Base-by-base conservation (phyloP, 2,888 invertebrate species). In the Willowsia nigromaculata region DNA sequence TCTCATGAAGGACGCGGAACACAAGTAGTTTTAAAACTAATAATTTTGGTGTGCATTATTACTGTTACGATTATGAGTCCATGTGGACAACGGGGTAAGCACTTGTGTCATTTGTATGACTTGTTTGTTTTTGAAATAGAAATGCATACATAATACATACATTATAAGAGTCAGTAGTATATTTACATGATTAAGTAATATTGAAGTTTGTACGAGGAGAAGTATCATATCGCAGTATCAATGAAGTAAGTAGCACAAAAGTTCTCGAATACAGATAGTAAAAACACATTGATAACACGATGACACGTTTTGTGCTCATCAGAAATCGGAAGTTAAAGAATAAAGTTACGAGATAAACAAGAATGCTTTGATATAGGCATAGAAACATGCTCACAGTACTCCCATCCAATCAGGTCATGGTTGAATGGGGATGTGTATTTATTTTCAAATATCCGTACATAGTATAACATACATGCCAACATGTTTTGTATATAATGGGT, bases 11-110 rank as follows among this genome's bases (percentile, higher is more conserved):
- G 40, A 71, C 13, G 30, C 25, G 9, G 30, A 30, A 68, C 33
- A 33, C 5, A 71, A 71, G 40, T 11, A 71, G 18, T n/a, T 43
- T 40, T 71, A 40, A 9, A 22, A 22, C 68, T 37, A 71, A 71
- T 71, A 40, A 71, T 71, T 40, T 71, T n/a, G 6, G 40, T 37
- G n/a, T 40, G 22, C 68, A 33, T 40, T n/a, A n/a, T n/a, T 40
- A 37, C 68, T 11, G 40, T 71, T 71, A 71, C 22, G 68, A 33
- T 65, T 65, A 71, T 71, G 37, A 40, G 68, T 71, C 40, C 40
- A 40, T 71, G 43, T 6, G 68, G 68, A 71, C 40, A 33, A 30
- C 33, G 30, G 4, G 37, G 7, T 30, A 4, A 33, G 22, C 37
- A 22, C 9, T n/a, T 65, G 65, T 4, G 56, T 22, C 18, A 56